Evolutionary conservation across 1,140 invertebrate genomes (phyloP).

Genomic region (Chelonus insularis): DNA sequence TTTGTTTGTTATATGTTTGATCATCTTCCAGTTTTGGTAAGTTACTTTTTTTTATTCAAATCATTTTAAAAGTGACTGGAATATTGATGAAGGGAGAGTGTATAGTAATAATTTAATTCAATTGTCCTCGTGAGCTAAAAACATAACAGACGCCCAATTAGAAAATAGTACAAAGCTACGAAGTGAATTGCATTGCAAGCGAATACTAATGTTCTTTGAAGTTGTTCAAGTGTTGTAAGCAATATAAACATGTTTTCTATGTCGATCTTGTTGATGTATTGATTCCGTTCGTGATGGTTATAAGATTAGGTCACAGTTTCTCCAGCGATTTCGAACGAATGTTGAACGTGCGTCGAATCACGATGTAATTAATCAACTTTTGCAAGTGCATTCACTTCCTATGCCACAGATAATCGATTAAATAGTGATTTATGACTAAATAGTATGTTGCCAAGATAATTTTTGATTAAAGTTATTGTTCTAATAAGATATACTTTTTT

Average conservation of each 20-base stretch:
- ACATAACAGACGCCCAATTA: not conserved
- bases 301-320: constrained; percentile 15
- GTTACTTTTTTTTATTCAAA: constrained; percentile 8
- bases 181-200: too few relatives aligned
- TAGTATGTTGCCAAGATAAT: not conserved
- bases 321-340: constrained; percentile 1
- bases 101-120: not conserved
- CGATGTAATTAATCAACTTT: not conserved
- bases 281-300: not conserved
- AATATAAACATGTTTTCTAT: not conserved
- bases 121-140: not conserved
- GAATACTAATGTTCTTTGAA: too few relatives aligned
- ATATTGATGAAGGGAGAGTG: constrained; percentile 24
- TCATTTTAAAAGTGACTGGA: not conserved
- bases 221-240: too few relatives aligned
- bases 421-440: not conserved
- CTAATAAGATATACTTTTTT: too few relatives aligned
- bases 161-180: not conserved
- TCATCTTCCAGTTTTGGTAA: constrained; percentile 62
- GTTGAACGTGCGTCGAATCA: constrained; percentile 1
- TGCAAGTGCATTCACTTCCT: not conserved
- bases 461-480: not conserved
- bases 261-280: not conserved
- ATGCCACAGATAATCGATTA: not conserved
- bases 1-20: constrained; percentile 59